A percentile compares a stretch with the other conserved stretches of the same genome.
Evolutionary conservation across 2,113 vertebrate species (phyloP).

Genomic region (Parotia lawesii): DNA sequence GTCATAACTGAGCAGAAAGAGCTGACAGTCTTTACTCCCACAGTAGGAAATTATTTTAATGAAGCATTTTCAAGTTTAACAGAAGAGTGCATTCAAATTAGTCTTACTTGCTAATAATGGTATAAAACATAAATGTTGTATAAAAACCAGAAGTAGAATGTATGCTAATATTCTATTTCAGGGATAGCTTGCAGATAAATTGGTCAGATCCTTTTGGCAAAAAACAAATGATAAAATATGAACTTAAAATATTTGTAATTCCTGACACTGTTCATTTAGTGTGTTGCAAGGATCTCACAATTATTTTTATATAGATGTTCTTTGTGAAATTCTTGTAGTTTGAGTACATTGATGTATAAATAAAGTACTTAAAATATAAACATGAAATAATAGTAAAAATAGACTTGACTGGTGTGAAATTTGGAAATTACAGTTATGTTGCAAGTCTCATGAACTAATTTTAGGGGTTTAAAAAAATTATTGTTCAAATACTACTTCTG

Average conservation of each 20-base stretch:
- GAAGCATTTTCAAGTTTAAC: not conserved
- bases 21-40: not conserved
- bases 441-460: not conserved
- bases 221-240: not conserved
- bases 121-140: not conserved
- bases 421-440: not conserved
- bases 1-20: not conserved
- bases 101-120: not conserved
- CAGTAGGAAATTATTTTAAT: not conserved
- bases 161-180: not conserved
- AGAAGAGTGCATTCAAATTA: not conserved
- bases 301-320: not conserved
- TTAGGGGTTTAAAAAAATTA: not conserved
- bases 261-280: not conserved
- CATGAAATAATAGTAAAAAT: not conserved
- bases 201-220: not conserved
- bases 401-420: not conserved
- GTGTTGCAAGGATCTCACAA: not conserved
- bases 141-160: not conserved
- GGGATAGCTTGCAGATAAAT: not conserved
- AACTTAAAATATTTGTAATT: not conserved
- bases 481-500: not conserved
- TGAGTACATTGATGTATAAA: not conserved
- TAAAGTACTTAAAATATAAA: not conserved
- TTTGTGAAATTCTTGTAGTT: not conserved